Conservation (phyloP, 2,888 invertebrate genomes). For the Endotricha flammealis region DNA sequence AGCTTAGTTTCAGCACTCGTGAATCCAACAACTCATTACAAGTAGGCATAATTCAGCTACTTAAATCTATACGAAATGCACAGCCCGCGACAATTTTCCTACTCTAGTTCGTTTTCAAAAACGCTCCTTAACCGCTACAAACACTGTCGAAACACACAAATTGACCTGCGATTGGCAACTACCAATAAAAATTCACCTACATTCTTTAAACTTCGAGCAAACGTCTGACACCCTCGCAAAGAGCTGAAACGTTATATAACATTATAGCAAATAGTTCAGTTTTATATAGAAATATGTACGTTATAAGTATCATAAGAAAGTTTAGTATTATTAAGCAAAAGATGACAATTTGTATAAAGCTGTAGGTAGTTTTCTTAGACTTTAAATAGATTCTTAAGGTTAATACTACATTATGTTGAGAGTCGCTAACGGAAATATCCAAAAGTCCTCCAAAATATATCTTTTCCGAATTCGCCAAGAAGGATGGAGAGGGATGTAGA, state of each 20-base stretch:
- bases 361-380: slow-evolving; percentile 41
- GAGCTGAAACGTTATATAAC: slow-evolving; percentile 36
- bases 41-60: slow-evolving; percentile 40
- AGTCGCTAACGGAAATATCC: slow-evolving; percentile 65
- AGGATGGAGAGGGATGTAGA: slow-evolving; percentile 38
- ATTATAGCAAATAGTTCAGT: slow-evolving; percentile 35
- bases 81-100: slow-evolving; percentile 64
- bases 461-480: slow-evolving; percentile 48
- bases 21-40: slow-evolving; percentile 23
- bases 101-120: slow-evolving; percentile 54
- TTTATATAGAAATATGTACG: slow-evolving; percentile 39
- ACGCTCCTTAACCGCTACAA: slow-evolving; percentile 44
- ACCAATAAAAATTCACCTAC: slow-evolving; percentile 23
- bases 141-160: slow-evolving; percentile 48
- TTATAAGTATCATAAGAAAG: slow-evolving; percentile 52
- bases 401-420: slow-evolving; percentile 45
- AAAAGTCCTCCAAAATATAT: slow-evolving; percentile 67
- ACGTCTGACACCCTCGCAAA: slow-evolving; percentile 28
- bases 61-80: slow-evolving; percentile 63
- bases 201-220: slow-evolving; percentile 20
- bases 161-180: slow-evolving; percentile 53
- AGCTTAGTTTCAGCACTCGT: neutral
- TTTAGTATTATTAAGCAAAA: slow-evolving; percentile 49
- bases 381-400: slow-evolving; percentile 43
- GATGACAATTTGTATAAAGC: slow-evolving; percentile 47